Evolutionary conservation across 2,113 vertebrate species (phyloP).

Genomic region (Platichthys flesus): DNA sequence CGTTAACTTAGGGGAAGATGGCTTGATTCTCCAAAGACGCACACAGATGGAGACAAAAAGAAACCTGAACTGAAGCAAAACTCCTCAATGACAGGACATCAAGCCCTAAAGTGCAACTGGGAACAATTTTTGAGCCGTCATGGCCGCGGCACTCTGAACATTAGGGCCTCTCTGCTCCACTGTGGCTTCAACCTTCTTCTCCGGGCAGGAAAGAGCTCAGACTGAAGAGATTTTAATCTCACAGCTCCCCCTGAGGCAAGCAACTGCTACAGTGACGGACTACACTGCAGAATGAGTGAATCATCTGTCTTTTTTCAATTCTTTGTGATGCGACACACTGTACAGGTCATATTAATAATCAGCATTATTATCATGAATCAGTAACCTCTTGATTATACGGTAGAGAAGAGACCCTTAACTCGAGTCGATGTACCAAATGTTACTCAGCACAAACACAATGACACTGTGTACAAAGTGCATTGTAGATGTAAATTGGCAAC

Average conservation of each 20-base stretch:
- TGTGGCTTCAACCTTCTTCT: constrained; percentile 45
- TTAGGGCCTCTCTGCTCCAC: constrained; percentile 32
- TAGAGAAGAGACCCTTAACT: constrained; percentile 70
- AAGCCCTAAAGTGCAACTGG: constrained; percentile 20
- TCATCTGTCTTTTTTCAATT: constrained; percentile 55
- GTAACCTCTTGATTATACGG: constrained; percentile 68
- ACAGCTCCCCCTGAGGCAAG: constrained; percentile 64
- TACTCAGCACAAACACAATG: constrained; percentile 72
- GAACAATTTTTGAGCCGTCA: constrained; percentile 16
- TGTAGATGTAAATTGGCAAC: constrained; percentile 62
- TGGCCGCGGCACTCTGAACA: not conserved
- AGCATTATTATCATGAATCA: constrained; percentile 59
- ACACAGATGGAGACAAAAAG: not conserved
- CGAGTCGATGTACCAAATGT: constrained; percentile 68
- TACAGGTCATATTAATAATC: constrained; percentile 70
- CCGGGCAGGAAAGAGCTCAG: constrained; percentile 27
- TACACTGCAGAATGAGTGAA: constrained; percentile 40
- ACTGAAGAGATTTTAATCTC: constrained; percentile 29
- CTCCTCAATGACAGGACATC: constrained; percentile 5
- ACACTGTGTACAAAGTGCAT: constrained; percentile 64
- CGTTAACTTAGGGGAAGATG: not conserved
- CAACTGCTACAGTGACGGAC: constrained; percentile 33
- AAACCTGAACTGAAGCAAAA: constrained; percentile 6
- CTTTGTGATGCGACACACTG: constrained; percentile 66
- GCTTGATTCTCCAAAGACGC: constrained; percentile 16